Conservation (phyloP, 2,113 vertebrate species). For the Struthidea cinerea region DNA sequence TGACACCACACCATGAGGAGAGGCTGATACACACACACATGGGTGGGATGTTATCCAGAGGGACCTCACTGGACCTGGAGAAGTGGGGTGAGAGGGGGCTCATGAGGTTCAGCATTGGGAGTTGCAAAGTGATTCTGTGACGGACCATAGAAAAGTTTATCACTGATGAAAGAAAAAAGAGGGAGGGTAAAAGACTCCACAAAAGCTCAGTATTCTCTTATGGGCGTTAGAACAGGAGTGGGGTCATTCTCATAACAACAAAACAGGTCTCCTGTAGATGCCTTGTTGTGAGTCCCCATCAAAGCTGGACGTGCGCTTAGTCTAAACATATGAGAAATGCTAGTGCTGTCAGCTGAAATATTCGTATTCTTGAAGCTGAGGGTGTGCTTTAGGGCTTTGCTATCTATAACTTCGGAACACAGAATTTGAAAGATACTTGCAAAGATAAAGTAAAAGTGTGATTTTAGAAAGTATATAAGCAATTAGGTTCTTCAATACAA, state of each 20-base stretch:
- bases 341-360: not conserved
- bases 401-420: not conserved
- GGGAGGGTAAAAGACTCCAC: not conserved
- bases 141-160: not conserved
- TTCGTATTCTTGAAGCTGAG: not conserved
- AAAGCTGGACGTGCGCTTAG: not conserved
- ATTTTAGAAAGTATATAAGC: not conserved
- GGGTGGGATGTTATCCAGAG: not conserved
- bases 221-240: not conserved
- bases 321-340: not conserved
- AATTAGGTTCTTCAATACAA: not conserved
- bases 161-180: not conserved
- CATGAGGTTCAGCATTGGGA: not conserved
- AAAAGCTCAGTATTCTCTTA: not conserved
- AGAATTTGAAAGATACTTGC: not conserved
- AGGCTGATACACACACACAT: not conserved
- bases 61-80: fast-evolving
- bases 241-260: not conserved
- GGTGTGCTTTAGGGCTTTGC: not conserved
- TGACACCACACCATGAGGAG: not conserved
- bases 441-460: not conserved
- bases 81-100: not conserved
- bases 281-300: not conserved
- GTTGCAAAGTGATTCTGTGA: not conserved
- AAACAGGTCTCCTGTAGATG: not conserved